Evolutionary conservation across 2,113 vertebrate genomes (phyloP).

Genomic region (Phaethon lepturus): DNA sequence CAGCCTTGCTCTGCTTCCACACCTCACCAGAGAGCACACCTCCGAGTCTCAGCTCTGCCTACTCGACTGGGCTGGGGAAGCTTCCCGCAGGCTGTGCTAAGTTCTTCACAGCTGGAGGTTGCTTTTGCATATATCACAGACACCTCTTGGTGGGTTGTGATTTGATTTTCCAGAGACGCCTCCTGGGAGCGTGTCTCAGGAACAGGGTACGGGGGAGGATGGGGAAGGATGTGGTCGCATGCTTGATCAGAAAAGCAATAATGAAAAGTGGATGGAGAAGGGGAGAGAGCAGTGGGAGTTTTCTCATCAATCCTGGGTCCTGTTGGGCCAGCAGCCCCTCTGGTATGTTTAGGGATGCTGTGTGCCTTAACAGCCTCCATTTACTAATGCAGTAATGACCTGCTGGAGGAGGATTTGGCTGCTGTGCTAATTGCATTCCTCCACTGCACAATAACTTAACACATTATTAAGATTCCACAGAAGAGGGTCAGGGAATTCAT

Average conservation of each 20-base stretch:
- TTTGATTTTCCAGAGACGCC: constrained; percentile 56
- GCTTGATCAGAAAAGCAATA: constrained; percentile 69
- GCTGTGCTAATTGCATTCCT: constrained; percentile 76
- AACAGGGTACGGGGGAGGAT: constrained; percentile 54
- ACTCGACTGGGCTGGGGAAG: not conserved
- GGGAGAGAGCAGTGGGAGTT: constrained; percentile 70
- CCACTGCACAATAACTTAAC: constrained; percentile 78
- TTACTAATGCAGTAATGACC: constrained; percentile 76
- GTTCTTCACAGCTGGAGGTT: constrained; percentile 26
- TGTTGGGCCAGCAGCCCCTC: constrained; percentile 66
- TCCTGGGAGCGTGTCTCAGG: constrained; percentile 24
- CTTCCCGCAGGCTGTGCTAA: not conserved
- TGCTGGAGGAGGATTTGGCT: constrained; percentile 70
- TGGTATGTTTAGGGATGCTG: constrained; percentile 75
- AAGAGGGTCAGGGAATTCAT: constrained; percentile 76
- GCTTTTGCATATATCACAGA: constrained; percentile 27
- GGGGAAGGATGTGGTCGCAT: constrained; percentile 63
- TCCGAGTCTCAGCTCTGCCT: not conserved
- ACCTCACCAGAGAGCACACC: not conserved
- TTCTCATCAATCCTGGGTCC: constrained; percentile 74
- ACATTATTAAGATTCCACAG: constrained; percentile 82
- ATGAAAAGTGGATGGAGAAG: constrained; percentile 69
- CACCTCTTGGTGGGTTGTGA: constrained; percentile 31
- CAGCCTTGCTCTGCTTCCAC: not conserved
- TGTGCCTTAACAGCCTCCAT: constrained; percentile 70